Evolutionary conservation across 30 jellyfish, hydroid and myxozoan genomes (phyloP).

Genomic region (Sanderia malayensis): DNA sequence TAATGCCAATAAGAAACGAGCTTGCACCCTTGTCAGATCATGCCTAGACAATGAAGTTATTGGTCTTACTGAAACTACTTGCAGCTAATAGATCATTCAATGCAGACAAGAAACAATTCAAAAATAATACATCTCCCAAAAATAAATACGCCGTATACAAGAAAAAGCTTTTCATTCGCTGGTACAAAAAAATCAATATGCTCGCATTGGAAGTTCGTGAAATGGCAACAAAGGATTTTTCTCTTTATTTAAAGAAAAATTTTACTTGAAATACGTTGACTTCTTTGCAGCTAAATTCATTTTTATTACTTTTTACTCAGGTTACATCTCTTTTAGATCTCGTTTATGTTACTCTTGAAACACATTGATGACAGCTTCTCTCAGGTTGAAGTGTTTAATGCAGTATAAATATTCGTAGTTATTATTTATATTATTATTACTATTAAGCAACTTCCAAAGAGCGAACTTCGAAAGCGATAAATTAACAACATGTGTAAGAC

Average conservation of each 20-base stretch:
- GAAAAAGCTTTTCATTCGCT: conserved; percentile 30
- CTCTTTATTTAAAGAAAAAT: conserved; percentile 2
- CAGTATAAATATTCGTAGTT: conserved; percentile 4
- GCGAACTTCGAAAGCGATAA: no score
- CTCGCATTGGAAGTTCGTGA: conserved; percentile 13
- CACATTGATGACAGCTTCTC: conserved; percentile 20
- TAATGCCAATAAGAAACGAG: conserved; percentile 38
- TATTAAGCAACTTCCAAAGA: no score
- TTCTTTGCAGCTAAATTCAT: not conserved
- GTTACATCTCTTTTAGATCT: no score
- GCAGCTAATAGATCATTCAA: conserved; percentile 25
- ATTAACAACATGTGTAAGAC: no score
- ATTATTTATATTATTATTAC: conserved; percentile 8
- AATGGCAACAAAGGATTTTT: conserved; percentile 2
- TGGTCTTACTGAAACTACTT: conserved; percentile 37
- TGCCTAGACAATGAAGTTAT: conserved; percentile 18
- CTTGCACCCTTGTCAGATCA: conserved; percentile 43
- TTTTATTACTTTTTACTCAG: not conserved
- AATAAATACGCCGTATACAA: conserved; percentile 32
- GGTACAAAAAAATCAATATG: conserved; percentile 7
- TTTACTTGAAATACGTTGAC: conserved; percentile 9
- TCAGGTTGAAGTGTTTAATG: conserved; percentile 13
- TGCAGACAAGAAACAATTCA: conserved; percentile 14
- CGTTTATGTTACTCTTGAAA: not conserved
- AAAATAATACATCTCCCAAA: conserved; percentile 31